Evolutionary conservation across 1,140 invertebrate species (phyloP).

Genomic region (Hycleus phaleratus): DNA sequence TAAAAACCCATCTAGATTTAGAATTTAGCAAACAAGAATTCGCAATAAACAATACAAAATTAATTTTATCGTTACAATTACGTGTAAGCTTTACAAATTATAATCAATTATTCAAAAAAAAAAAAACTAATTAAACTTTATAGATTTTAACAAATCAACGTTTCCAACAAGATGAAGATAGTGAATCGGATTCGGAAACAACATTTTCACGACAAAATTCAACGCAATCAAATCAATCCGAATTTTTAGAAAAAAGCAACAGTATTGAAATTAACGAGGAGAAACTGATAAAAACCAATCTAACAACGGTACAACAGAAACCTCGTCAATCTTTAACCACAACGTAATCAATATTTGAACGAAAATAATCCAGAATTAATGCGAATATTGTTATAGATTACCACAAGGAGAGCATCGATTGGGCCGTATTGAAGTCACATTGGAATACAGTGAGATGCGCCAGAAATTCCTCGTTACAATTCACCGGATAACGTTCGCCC

Average conservation of each 20-base stretch:
- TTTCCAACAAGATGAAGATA: conserved; percentile 8
- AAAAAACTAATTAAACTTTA: neutral
- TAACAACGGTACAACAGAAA: neutral
- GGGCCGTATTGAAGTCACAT: conserved; percentile 71
- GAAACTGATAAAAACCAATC: no score
- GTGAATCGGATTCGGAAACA: conserved; percentile 13
- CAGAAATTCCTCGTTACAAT: conserved; percentile 73
- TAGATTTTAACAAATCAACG: conserved; percentile 9
- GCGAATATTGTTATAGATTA: neutral
- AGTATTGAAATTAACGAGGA: no score
- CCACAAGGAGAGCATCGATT: conserved; percentile 50
- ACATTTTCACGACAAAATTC: conserved; percentile 10
- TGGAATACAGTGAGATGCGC: conserved; percentile 70
- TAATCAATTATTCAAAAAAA: neutral
- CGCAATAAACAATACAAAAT: conserved; percentile 46
- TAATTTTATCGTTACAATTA: conserved; percentile 68
- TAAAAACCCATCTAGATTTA: conserved; percentile 18
- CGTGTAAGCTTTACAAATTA: conserved; percentile 48
- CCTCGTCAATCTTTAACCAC: neutral
- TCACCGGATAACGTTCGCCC: conserved; percentile 67
- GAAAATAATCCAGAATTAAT: neutral
- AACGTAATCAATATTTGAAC: neutral
- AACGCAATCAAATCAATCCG: neutral
- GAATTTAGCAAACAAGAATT: conserved; percentile 30
- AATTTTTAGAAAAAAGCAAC: no score